These are phyloP conservation scores for Sternotherus odoratus DNA, from an alignment of 2,797 vertebrate genomes.

Conservation along the genomic window DNA sequence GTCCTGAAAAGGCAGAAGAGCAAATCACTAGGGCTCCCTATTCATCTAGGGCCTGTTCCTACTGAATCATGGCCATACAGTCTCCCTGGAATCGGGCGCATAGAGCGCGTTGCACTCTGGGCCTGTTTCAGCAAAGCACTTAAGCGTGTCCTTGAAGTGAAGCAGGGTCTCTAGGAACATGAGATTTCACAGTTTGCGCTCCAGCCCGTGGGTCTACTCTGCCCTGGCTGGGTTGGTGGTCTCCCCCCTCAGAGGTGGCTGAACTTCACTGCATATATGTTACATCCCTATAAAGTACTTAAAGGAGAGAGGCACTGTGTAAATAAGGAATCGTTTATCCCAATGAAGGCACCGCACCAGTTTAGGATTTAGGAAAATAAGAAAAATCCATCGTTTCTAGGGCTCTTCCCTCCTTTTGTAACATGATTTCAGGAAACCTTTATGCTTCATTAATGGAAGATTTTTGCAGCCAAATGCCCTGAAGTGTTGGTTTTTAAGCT, in stretches of 20 bases:
- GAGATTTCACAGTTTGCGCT: background rate
- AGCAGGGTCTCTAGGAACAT: background rate
- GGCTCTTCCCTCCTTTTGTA: background rate
- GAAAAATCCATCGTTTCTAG: background rate
- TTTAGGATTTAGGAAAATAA: background rate
- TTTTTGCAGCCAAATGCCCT: constrained; percentile 46
- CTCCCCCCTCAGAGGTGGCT: background rate
- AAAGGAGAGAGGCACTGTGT: background rate
- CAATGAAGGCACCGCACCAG: background rate
- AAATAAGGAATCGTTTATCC: constrained; percentile 3
- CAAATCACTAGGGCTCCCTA: constrained; percentile 65
- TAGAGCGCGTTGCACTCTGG: background rate
- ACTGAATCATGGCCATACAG: background rate
- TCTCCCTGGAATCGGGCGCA: background rate
- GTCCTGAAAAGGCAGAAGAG: background rate
- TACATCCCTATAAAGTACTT: rapidly evolving
- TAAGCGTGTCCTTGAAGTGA: background rate
- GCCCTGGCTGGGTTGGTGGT: background rate
- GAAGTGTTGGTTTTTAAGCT: constrained; percentile 65
- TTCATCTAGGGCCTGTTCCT: constrained; percentile 42
- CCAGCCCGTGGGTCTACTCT: background rate
- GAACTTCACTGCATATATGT: background rate
- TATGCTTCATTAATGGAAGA: constrained; percentile 51
- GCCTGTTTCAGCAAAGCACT: background rate
- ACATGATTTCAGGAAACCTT: constrained; percentile 60